phyloP scores from a whole-genome alignment of 2,797 vertebrate species.

The Melanitta fusca region DNA sequence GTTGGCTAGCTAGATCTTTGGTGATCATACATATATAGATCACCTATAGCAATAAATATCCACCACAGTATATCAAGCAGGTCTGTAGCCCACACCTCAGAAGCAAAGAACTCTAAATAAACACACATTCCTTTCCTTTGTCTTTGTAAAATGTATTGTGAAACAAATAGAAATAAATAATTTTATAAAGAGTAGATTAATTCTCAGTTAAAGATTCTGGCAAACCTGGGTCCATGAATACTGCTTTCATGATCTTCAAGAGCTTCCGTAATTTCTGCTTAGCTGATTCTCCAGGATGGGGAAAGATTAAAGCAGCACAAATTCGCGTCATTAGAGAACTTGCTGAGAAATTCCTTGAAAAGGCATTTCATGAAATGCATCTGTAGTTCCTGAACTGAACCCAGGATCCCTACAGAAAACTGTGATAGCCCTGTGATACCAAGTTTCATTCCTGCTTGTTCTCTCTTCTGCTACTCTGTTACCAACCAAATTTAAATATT shows the following conservation, averaged over 20 bases:
- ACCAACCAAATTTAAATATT: background rate
- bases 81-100: background rate
- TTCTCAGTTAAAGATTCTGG: background rate
- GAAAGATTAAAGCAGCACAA: background rate
- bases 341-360: background rate
- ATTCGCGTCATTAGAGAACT: background rate
- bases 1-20: background rate
- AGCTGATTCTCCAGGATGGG: background rate
- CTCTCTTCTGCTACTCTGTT: background rate
- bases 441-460: background rate
- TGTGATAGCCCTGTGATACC: background rate
- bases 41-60: background rate
- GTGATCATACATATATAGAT: background rate
- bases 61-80: background rate
- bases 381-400: background rate
- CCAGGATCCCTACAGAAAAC: background rate
- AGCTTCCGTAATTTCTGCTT: background rate
- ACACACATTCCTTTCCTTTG: background rate
- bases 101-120: background rate
- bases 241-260: background rate
- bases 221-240: background rate
- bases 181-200: background rate
- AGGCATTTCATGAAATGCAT: background rate
- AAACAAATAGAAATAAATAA: background rate
- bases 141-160: background rate